Evolutionary conservation across 2,888 invertebrate species (phyloP), one percentile per base, ranked within the genome.

Genomic region (Shargacucullia verbasci): DNA sequence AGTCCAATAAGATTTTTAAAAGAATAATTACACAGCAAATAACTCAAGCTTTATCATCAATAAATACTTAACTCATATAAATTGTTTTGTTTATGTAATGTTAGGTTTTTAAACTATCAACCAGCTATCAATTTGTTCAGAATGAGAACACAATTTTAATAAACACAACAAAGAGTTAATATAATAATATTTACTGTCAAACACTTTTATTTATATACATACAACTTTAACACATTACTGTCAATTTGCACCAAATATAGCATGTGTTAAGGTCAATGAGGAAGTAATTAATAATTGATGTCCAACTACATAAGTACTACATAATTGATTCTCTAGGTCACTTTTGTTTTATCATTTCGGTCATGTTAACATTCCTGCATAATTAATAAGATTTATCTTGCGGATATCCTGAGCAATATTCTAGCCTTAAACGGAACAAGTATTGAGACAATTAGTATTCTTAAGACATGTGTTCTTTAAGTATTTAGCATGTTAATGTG

Each of bases 271-370:
- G 52, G 60, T 70, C 68, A 66, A 70, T 58, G 62, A 83, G 86
- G 84, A 85, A 83, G 76, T 79, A 52, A 73, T 68, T 81, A 78
- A 83, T 83, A 76, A 82, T 77, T 68, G 50, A 76, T 72, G 67
- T 70, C 65, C 54, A 68, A 65, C 55, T 48, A 53, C 64, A 70
- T 52, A 66, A 27, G 7, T 7, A 1, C 72, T 78, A 49, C 48
- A 55, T 62, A 73, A 80, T 81, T 82, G 67, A 80, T 79, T 80
- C 78, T 84, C 81, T 84, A 83, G 83, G 80, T 78, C 80, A 80
- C 47, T 46, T 59, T 59, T 72, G 64, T 63, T 70, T 79, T 80
- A 56, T 73, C 63, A 80, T 81, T 80, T 80, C 48, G 59, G 70
- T 81, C 79, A 78, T 66, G 70, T 71, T 59, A 50, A 38, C 55